These are phyloP conservation scores for Siniperca chuatsi DNA, from an alignment of 2,113 vertebrate genomes.

Conservation along the genomic window DNA sequence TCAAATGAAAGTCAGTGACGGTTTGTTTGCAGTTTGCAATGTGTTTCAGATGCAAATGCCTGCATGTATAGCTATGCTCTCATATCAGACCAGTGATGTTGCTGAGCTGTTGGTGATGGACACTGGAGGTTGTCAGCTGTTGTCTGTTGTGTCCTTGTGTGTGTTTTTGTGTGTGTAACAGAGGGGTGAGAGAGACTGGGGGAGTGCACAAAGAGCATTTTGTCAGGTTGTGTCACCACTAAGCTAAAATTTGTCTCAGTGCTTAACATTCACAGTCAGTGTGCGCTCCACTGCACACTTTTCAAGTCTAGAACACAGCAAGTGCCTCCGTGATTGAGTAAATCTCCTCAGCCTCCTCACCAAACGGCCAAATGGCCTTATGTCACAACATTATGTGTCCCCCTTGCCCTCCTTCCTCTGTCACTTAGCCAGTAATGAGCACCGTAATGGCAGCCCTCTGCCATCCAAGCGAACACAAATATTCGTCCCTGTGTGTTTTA, in stretches of 20 bases:
- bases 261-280: conserved; percentile 37
- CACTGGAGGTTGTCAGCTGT: conserved; percentile 22
- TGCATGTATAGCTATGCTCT: background rate
- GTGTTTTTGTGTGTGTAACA: background rate
- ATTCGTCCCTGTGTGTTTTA: conserved; percentile 62
- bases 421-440: conserved; percentile 63
- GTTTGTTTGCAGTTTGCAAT: conserved; percentile 13
- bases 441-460: conserved; percentile 55
- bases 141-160: background rate
- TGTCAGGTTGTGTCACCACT: conserved; percentile 49
- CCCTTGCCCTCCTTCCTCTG: conserved; percentile 49
- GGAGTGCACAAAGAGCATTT: conserved; percentile 37
- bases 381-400: conserved; percentile 61
- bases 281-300: conserved; percentile 33
- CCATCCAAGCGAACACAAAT: conserved; percentile 65
- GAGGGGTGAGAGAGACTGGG: background rate
- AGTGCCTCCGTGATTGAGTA: conserved; percentile 28
- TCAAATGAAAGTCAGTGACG: conserved; percentile 12
- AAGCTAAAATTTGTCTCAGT: conserved; percentile 38
- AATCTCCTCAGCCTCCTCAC: conserved; percentile 43
- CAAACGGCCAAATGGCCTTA: conserved; percentile 52
- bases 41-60: conserved; percentile 19
- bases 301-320: conserved; percentile 21
- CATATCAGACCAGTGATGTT: background rate
- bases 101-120: conserved; percentile 22